Conservation (phyloP, 2,113 vertebrate genomes). For the Motacilla alba region DNA sequence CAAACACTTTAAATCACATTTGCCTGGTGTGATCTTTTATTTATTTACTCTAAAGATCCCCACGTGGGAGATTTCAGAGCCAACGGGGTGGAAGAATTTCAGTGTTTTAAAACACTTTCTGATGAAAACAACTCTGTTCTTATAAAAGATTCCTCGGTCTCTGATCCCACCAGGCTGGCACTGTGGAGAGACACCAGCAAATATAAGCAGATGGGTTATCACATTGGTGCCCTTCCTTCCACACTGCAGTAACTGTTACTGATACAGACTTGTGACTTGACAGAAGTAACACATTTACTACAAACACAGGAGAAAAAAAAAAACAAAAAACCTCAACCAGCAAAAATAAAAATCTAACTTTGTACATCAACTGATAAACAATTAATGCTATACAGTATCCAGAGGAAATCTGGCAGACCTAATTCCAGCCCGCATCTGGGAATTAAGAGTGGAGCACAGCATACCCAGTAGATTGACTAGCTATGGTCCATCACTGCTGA, state of each 20-base stretch:
- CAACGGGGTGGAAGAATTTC: background rate
- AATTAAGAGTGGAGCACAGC: background rate
- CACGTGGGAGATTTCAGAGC: background rate
- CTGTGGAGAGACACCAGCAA: background rate
- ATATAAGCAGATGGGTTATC: background rate
- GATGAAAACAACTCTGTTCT: background rate
- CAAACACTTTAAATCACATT: conserved; percentile 40
- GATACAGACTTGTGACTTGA: background rate
- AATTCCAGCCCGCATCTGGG: background rate
- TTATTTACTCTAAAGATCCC: conserved; percentile 38
- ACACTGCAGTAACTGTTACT: background rate
- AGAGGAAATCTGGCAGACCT: background rate
- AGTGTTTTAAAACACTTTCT: conserved; percentile 3
- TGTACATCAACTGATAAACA: background rate
- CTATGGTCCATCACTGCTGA: background rate
- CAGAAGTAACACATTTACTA: background rate
- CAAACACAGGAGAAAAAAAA: background rate
- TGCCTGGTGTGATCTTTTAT: conserved; percentile 30
- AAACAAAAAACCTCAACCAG: background rate
- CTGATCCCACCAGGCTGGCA: background rate
- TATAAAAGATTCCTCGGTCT: background rate
- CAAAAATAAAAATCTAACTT: background rate
- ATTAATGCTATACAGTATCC: background rate
- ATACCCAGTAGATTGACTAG: background rate
- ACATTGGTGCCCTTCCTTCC: background rate